Conservation (phyloP, 1,140 invertebrate species). For the Diorhabda elongata region DNA sequence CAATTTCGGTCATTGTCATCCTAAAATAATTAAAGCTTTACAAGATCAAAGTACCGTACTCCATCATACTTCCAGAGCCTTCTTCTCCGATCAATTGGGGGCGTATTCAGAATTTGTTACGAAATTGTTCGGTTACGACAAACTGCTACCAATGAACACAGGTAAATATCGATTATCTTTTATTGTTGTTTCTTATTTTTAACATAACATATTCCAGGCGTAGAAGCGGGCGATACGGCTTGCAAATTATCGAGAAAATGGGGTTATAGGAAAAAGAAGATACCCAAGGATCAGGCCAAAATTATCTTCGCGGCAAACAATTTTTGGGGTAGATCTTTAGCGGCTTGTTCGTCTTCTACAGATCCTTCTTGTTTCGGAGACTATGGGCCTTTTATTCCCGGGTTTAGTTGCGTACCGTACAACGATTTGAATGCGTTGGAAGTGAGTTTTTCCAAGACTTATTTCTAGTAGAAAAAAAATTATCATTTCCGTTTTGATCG, state of each 20-base stretch:
- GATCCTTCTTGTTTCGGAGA: constrained; percentile 82
- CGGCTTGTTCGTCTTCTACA: constrained; percentile 90
- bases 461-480: background rate
- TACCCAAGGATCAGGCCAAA: constrained; percentile 82
- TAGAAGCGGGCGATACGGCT: constrained; percentile 95
- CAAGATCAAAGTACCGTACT: constrained; percentile 64
- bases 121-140: constrained; percentile 87
- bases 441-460: constrained; percentile 48
- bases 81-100: constrained; percentile 88
- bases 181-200: background rate
- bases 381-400: constrained; percentile 96
- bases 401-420: constrained; percentile 83
- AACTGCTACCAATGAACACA: constrained; percentile 97
- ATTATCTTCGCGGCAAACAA: constrained; percentile 95
- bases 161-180: constrained; percentile 43
- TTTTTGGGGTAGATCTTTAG: constrained; percentile 95
- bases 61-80: constrained; percentile 81
- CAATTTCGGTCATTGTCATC: constrained; percentile 98
- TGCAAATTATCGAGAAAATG: constrained; percentile 92
- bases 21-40: constrained; percentile 82
- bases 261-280: constrained; percentile 89
- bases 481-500: too few relatives aligned
- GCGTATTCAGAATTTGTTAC: constrained; percentile 94
- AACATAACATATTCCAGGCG: constrained; percentile 51
- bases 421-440: constrained; percentile 82